A percentile compares a stretch with the other conserved stretches of the same genome.
These are phyloP conservation scores for Minunthozetes semirufus DNA, from an alignment of 2,888 invertebrate species.

Conservation along the genomic window DNA sequence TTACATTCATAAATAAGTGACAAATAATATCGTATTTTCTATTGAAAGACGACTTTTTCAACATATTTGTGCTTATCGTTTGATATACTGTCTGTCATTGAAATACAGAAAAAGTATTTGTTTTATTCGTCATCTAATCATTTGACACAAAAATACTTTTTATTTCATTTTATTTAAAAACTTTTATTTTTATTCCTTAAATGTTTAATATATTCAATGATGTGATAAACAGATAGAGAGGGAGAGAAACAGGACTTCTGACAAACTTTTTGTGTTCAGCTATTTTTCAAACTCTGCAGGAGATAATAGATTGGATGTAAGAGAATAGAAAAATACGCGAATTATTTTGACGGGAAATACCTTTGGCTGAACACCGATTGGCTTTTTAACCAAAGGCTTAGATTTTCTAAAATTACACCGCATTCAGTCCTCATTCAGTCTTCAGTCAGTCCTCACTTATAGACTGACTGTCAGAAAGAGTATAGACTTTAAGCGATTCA, in stretches of 20 bases:
- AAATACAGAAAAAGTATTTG: constrained; percentile 1
- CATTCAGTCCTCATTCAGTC: background rate
- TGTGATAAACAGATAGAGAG: background rate
- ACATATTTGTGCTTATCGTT: background rate
- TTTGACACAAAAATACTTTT: background rate
- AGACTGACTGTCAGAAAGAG: background rate
- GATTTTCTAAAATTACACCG: background rate
- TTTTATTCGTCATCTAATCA: background rate
- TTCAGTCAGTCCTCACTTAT: background rate
- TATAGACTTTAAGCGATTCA: constrained; percentile 19
- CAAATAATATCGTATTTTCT: background rate
- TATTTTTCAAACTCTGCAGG: background rate
- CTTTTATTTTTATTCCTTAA: background rate
- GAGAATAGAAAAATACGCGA: background rate
- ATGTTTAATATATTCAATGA: constrained; percentile 1
- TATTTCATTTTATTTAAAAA: background rate
- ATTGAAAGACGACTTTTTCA: background rate
- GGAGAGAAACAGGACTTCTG: background rate
- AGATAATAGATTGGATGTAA: constrained; percentile 2
- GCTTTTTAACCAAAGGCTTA: constrained; percentile 20
- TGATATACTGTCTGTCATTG: background rate
- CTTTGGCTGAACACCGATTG: background rate
- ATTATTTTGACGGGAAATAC: constrained; percentile 20
- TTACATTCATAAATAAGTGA: background rate
- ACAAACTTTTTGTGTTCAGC: background rate